Evolutionary conservation across 1,140 invertebrate species (phyloP), one percentile per base, ranked within the genome.

Genomic region (Hycleus phaleratus): DNA sequence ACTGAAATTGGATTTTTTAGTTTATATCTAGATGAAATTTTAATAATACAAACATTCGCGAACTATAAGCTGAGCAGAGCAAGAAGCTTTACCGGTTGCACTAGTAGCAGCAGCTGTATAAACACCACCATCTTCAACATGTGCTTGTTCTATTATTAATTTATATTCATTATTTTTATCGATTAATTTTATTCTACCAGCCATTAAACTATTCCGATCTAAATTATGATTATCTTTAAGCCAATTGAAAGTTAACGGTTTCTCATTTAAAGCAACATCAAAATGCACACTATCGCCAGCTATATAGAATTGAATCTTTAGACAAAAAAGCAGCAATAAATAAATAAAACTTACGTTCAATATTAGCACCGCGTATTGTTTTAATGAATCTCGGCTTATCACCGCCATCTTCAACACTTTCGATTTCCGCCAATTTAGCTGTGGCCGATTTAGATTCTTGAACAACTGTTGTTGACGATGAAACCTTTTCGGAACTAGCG

Each of bases 51-150:
- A 46, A 42, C 11, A 42, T 42, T 89, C 81, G 69, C 91, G 85
- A 46, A 95, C 89, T 51, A 89, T 80, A 49, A 95, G 80, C 70
- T 91, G 88, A 45, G 90, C 89, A 39, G 90, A 91, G 70, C 90
- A 91, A 49, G 85, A 84, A 5, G 88, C 82, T 65, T 86, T 87
- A 38, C 91, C 88, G 38, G 87, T 83, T 0, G 78, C 76, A 70
- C 94, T 95, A 44, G 83, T 84, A n/a, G 93, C 94, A 39, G 89
- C 81, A 48, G 91, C 92, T 0, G 91, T 95, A 71, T 98, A 99
- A 18, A 92, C 81, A 10, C 95, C 95, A 2, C 84, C 82, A 75
- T 98, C 95, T 38, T 83, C 82, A 52, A 88, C 86, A 18, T 80
- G 78, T 53, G 88, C 90, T 65, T 95, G 87, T 61, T 86, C 80